Evolutionary conservation across 2,797 vertebrate species (phyloP).

Genomic region (Tangara arthus): DNA sequence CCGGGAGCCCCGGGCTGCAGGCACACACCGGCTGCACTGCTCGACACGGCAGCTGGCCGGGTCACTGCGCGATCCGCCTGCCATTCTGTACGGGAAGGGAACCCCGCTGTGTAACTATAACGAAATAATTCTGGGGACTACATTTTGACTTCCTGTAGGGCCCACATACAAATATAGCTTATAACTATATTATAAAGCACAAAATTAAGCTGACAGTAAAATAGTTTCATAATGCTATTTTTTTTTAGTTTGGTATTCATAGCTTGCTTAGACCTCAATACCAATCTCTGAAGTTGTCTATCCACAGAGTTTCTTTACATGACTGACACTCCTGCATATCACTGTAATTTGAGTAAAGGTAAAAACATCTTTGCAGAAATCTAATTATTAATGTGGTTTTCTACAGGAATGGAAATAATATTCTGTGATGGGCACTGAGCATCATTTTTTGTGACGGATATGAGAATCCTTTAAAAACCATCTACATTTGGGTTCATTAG

Average conservation of each 20-base stretch:
- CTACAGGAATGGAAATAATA: background rate
- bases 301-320: background rate
- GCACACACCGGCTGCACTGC: rapidly evolving
- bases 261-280: background rate
- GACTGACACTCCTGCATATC: too few species aligned
- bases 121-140: background rate
- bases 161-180: background rate
- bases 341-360: background rate
- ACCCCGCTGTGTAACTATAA: background rate
- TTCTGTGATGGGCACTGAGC: background rate
- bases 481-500: background rate
- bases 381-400: background rate
- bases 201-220: background rate
- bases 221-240: background rate
- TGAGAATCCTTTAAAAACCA: background rate
- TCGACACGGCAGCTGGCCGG: background rate
- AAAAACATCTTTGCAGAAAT: background rate
- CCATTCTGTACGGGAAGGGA: background rate
- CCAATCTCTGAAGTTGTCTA: background rate
- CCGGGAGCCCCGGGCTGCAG: rapidly evolving
- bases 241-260: background rate
- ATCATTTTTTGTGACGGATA: background rate
- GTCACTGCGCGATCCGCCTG: rapidly evolving
- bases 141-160: background rate
- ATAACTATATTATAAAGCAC: background rate